Evolutionary conservation across 1,140 invertebrate species (phyloP).

Genomic region (Heliconius hewitsoni): DNA sequence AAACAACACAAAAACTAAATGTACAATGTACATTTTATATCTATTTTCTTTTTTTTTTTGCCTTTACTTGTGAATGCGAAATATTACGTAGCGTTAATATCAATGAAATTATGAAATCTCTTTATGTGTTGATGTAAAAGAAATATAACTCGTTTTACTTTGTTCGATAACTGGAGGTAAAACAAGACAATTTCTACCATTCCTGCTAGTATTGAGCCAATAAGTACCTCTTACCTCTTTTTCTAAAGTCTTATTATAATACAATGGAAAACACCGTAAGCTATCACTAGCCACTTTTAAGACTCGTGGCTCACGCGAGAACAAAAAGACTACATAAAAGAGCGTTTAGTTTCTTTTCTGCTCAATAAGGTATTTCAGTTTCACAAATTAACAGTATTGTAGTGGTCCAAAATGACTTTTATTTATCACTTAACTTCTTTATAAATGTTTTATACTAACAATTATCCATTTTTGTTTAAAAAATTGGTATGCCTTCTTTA

Average conservation of each 20-base stretch:
- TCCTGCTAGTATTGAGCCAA: neutral
- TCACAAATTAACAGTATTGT: neutral
- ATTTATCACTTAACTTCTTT: neutral
- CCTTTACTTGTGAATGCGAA: conserved; percentile 19
- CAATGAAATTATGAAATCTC: neutral
- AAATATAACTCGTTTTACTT: neutral
- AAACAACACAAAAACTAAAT: conserved; percentile 10
- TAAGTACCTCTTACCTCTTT: too few relatives aligned
- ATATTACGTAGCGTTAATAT: neutral
- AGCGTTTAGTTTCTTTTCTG: too few relatives aligned
- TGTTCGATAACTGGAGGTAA: too few relatives aligned
- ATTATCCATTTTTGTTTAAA: too few relatives aligned
- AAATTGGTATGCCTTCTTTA: too few relatives aligned
- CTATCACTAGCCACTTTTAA: neutral
- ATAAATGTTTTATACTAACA: too few relatives aligned
- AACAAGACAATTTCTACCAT: neutral
- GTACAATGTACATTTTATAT: conserved; percentile 21
- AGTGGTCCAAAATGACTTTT: neutral
- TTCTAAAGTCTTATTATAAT: neutral
- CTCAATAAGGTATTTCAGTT: neutral
- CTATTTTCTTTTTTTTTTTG: conserved; percentile 40
- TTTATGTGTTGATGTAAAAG: too few relatives aligned
- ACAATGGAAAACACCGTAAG: neutral
- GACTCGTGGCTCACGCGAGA: too few relatives aligned
- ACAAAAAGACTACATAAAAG: too few relatives aligned